These are phyloP conservation scores for Thamnophis elegans DNA, from an alignment of 2,797 vertebrate genomes.

Conservation along the genomic window DNA sequence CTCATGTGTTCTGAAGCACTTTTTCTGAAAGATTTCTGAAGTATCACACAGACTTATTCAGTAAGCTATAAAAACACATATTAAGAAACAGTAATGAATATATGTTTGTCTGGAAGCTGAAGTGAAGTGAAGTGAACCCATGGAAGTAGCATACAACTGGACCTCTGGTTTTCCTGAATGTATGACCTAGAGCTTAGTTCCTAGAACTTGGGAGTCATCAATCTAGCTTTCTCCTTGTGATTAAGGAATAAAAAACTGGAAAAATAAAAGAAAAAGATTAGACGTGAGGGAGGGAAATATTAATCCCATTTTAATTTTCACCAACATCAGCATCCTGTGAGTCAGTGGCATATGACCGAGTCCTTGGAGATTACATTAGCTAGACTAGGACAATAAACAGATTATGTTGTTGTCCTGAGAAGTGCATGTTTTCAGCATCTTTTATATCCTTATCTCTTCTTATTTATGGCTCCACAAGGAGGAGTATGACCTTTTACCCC, in stretches of 20 bases:
- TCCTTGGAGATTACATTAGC: constrained; percentile 59
- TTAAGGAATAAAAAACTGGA: constrained; percentile 26
- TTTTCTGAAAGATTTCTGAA: background rate
- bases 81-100: background rate
- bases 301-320: constrained; percentile 43
- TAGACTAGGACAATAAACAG: constrained; percentile 45
- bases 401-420: constrained; percentile 22
- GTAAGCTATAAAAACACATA: background rate
- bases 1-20: background rate
- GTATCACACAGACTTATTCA: background rate
- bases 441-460: constrained; percentile 60
- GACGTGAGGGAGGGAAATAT: background rate
- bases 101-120: background rate
- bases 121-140: background rate
- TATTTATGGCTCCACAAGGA: constrained; percentile 62
- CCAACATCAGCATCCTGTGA: constrained; percentile 43
- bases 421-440: constrained; percentile 59
- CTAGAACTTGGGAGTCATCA: background rate
- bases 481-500: constrained; percentile 58
- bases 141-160: background rate
- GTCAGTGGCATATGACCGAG: constrained; percentile 53
- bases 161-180: background rate
- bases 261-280: constrained; percentile 26
- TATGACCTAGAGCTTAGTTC: background rate
- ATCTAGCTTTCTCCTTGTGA: constrained; percentile 3